Evolutionary conservation across 92 coral and sea anemone species (phyloP).

Genomic region (Porites rus): DNA sequence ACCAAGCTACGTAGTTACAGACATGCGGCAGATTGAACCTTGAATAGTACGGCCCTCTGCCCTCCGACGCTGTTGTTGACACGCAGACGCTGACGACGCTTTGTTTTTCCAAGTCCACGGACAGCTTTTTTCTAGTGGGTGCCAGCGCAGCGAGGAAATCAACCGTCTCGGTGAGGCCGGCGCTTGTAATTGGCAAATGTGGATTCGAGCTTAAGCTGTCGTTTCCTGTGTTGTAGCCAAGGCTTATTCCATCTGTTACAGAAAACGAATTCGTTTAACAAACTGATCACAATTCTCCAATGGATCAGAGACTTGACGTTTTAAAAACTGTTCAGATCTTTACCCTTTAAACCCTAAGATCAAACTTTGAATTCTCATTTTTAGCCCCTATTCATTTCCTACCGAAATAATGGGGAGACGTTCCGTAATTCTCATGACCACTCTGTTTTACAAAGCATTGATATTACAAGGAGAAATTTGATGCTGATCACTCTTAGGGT

Average conservation of each 20-base stretch:
- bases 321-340: too few species aligned
- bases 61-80: constrained; percentile 7
- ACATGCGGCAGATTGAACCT: constrained; percentile 52
- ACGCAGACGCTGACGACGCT: neutral
- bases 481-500: too few species aligned
- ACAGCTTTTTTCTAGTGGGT: neutral
- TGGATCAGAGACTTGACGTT: too few species aligned
- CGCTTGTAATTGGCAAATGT: constrained; percentile 13
- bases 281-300: too few species aligned
- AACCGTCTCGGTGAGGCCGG: constrained; percentile 28
- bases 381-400: too few species aligned
- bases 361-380: too few species aligned
- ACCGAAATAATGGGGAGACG: too few species aligned
- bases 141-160: constrained; percentile 34
- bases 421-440: too few species aligned
- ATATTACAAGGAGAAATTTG: too few species aligned
- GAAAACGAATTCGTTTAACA: neutral
- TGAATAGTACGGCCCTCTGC: constrained; percentile 1
- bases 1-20: constrained; percentile 77
- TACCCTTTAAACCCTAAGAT: too few species aligned
- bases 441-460: too few species aligned
- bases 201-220: constrained; percentile 11
- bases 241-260: constrained; percentile 55
- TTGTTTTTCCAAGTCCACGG: neutral
- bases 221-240: constrained; percentile 55